phyloP scores from a whole-genome alignment of 1,140 invertebrate species.

The Drosophila sulfurigaster region DNA sequence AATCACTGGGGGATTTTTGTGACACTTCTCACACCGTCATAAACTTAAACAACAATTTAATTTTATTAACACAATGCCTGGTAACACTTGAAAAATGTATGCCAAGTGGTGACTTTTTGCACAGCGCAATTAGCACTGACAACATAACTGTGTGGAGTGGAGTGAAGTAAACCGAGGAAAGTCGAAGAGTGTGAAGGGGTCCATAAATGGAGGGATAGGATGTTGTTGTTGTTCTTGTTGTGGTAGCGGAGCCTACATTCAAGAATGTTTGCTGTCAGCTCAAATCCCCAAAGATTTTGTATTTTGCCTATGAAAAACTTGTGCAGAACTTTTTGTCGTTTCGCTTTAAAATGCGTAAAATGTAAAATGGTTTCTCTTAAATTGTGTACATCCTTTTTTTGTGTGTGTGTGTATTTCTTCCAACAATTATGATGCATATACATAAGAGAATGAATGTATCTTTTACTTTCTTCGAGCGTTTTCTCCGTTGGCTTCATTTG shows the following conservation, averaged over 20 bases:
- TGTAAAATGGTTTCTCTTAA: slow-evolving; percentile 34
- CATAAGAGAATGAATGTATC: background rate
- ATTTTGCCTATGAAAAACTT: background rate
- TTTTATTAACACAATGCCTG: slow-evolving; percentile 55
- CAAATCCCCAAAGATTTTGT: slow-evolving; percentile 24
- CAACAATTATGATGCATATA: slow-evolving; percentile 55
- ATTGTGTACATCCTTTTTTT: slow-evolving; percentile 1
- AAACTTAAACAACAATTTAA: slow-evolving; percentile 45
- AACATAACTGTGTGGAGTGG: slow-evolving; percentile 13
- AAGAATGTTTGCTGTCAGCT: slow-evolving; percentile 27
- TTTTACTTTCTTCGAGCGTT: slow-evolving; percentile 12
- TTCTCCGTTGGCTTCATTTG: slow-evolving; percentile 43
- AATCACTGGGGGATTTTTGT: background rate
- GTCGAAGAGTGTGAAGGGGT: too few species aligned
- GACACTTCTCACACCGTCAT: background rate
- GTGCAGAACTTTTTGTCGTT: slow-evolving; percentile 18
- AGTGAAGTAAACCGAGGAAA: background rate
- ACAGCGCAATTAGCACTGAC: slow-evolving; percentile 58
- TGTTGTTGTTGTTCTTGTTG: background rate
- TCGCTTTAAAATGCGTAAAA: slow-evolving; percentile 36
- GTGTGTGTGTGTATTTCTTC: background rate
- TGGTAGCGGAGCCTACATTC: slow-evolving; percentile 9
- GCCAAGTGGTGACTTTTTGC: slow-evolving; percentile 49
- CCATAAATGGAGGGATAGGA: background rate
- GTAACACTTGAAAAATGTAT: slow-evolving; percentile 55